Base-by-base conservation (phyloP, 2,797 vertebrate species). In the Girardinus metallicus region DNA sequence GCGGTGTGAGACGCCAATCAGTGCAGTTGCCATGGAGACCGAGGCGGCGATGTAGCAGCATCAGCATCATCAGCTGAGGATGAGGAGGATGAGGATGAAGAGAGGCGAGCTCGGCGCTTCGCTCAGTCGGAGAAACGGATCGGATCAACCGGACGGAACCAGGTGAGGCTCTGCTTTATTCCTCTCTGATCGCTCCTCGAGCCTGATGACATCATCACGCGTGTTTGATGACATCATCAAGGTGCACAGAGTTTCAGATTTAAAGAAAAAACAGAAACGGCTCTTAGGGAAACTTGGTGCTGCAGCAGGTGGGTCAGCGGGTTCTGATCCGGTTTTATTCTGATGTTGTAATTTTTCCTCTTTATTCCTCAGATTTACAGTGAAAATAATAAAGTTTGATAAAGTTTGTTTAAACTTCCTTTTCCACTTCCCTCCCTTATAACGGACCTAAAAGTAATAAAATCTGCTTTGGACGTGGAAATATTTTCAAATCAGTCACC, bases 1-100 rank as follows among this genome's bases (percentile, higher is more conserved):
- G 47, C 21, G 81, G 41, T 81, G 49, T 72, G 60, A 77, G 80
- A 74, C 11, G 84, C 79, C 91, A 87, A 82, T 88, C 87, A 79
- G 77, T 36, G 73, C 0, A 68, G 89, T 90, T 88, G 74, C 91
- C 70, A 86, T 89, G 84, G 89, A 80, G 85, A 89, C 90, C 73
- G 80, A 74, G 81, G 80, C 31, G 79, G 79, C 31, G 6, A 53
- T 47, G 77, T 51, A 44, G 73, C 43, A 57, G 75, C 60, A 34
- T 34, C 57, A 62, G 60, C 60, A 64, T 16, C 62, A 39, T 36
- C 62, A 60, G 57, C 13, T 29, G 13, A 60, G n/a, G 53, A 26
- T 10, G 53, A 23, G 8, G 53, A 55, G 49, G 49, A 26, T 29
- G 53, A 60, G 70, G 55, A 16, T n/a, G n/a, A n/a, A 41, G 53